These are phyloP conservation scores for Aurelia coerulea DNA, from an alignment of 30 jellyfish, hydroid and myxozoan species.

Conservation along the genomic window DNA sequence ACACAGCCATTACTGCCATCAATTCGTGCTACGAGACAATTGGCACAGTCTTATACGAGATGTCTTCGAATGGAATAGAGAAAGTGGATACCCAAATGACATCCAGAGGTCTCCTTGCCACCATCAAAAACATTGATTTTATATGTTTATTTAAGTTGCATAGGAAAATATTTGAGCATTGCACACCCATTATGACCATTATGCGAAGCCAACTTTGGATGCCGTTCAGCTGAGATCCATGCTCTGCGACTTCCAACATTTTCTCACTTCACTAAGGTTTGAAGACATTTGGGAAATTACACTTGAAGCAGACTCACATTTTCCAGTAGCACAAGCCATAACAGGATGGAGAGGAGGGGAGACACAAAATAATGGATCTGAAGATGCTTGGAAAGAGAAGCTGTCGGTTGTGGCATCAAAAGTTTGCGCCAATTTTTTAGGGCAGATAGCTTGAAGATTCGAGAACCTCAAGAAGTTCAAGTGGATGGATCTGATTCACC, in stretches of 20 bases:
- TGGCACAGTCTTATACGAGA: conserved; percentile 25
- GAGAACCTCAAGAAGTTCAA: too few relatives aligned
- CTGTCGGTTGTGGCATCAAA: too few relatives aligned
- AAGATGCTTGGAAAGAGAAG: too few relatives aligned
- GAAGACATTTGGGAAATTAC: conserved; percentile 46
- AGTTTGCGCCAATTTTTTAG: too few relatives aligned
- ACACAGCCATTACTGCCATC: too few relatives aligned
- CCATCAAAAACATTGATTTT: conserved; percentile 26
- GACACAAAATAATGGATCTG: too few relatives aligned
- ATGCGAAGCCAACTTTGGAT: conserved; percentile 55
- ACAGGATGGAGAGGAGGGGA: too few relatives aligned
- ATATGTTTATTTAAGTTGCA: conserved; percentile 22
- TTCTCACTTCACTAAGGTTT: neutral
- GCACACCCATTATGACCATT: conserved; percentile 40
- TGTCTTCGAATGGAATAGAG: conserved; percentile 4
- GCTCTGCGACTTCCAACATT: conserved; percentile 22
- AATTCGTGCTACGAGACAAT: conserved; percentile 43
- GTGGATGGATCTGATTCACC: too few relatives aligned
- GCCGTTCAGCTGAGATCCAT: conserved; percentile 20
- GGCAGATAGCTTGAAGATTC: too few relatives aligned
- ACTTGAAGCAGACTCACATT: conserved; percentile 26
- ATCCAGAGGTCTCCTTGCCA: conserved; percentile 23
- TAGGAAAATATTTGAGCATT: conserved; percentile 41
- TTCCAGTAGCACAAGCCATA: conserved; percentile 17
- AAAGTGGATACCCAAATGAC: conserved; percentile 21